These are phyloP conservation scores for Asarcornis scutulata DNA, from an alignment of 2,113 vertebrate species.

Conservation along the genomic window DNA sequence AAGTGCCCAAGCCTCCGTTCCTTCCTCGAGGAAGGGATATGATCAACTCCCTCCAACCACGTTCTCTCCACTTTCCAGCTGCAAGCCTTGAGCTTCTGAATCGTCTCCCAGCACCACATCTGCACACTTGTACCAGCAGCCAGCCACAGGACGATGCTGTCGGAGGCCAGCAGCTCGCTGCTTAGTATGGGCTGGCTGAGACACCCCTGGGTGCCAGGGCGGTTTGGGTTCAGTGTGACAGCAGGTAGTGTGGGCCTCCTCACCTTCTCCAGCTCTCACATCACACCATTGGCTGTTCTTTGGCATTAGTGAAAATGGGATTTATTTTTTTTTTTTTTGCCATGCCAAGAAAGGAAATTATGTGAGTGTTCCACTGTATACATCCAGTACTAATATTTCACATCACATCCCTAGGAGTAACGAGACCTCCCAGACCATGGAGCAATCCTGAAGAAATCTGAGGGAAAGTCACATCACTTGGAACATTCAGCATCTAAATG, in stretches of 20 bases:
- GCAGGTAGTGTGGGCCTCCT: neutral
- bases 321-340: neutral
- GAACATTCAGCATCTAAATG: neutral
- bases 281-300: neutral
- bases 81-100: neutral
- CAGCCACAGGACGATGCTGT: fast-evolving
- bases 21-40: neutral
- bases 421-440: neutral
- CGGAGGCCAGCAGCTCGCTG: neutral
- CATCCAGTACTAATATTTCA: neutral
- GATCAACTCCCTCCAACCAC: neutral
- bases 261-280: neutral
- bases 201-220: neutral
- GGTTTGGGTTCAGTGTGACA: neutral
- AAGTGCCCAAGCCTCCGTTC: neutral
- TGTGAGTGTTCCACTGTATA: neutral
- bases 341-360: neutral
- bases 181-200: neutral
- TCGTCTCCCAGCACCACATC: neutral
- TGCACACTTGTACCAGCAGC: neutral
- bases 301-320: neutral
- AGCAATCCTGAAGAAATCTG: neutral
- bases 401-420: neutral
- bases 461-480: neutral
- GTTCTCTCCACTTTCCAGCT: neutral